These are phyloP conservation scores for Xenops minutus DNA, from an alignment of 2,797 vertebrate genomes.

Conservation along the genomic window DNA sequence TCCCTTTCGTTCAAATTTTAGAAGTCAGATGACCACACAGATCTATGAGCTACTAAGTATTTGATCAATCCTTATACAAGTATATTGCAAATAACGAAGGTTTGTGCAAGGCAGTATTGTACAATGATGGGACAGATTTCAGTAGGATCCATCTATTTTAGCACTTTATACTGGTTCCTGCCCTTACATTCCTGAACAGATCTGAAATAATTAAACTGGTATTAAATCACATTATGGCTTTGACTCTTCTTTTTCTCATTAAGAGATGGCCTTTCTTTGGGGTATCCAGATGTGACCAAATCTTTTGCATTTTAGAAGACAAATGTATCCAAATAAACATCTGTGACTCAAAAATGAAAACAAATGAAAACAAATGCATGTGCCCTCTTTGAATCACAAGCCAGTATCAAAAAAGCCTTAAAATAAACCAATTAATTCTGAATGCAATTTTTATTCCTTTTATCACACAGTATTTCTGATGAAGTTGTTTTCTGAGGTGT, in stretches of 20 bases:
- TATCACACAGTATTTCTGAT: slow-evolving; percentile 22
- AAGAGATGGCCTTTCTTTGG: not conserved
- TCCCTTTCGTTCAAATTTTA: not conserved
- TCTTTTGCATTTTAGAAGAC: not conserved
- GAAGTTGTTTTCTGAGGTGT: not conserved
- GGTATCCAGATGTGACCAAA: not conserved
- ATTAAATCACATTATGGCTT: not conserved
- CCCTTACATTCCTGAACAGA: not conserved
- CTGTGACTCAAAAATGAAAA: slow-evolving; percentile 17
- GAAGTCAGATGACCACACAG: not conserved
- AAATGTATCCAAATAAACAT: slow-evolving; percentile 1
- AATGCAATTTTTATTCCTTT: not conserved
- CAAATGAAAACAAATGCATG: slow-evolving; percentile 12
- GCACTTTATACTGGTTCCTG: not conserved
- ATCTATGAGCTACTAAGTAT: not conserved
- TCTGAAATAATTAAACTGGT: not conserved
- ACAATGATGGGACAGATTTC: not conserved
- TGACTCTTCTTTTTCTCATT: not conserved
- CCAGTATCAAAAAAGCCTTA: not conserved
- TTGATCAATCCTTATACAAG: not conserved
- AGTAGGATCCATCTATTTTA: not conserved
- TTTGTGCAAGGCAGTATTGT: not conserved
- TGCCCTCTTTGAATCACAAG: slow-evolving; percentile 1
- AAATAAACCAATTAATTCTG: slow-evolving; percentile 36
- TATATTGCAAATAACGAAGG: not conserved